These are phyloP conservation scores for Tapirus terrestris DNA, from an alignment of 2,113 vertebrate genomes.

Conservation along the genomic window DNA sequence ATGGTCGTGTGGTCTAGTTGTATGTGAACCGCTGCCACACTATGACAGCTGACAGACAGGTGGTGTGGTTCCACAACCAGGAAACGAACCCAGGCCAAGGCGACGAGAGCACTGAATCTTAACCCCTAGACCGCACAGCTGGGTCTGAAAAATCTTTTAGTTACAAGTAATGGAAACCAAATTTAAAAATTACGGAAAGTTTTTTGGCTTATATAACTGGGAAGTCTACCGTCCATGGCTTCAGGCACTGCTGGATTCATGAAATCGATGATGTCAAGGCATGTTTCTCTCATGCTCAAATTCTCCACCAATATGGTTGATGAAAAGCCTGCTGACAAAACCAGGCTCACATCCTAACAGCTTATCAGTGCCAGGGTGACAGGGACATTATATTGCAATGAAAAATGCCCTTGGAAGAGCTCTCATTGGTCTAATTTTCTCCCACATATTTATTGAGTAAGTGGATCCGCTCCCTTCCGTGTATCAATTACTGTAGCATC, in stretches of 20 bases:
- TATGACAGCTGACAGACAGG: too few species aligned
- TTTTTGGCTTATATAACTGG: background rate
- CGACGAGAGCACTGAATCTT: too few species aligned
- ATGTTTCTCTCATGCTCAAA: background rate
- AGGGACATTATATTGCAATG: background rate
- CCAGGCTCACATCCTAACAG: background rate
- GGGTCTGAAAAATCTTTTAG: background rate
- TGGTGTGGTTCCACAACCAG: too few species aligned
- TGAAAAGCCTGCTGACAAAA: background rate
- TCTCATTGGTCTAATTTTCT: background rate
- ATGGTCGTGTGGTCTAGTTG: too few species aligned
- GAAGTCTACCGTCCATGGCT: background rate
- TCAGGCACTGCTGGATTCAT: background rate
- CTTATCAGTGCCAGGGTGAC: background rate
- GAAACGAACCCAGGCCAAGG: too few species aligned
- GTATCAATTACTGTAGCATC: background rate
- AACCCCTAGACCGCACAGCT: too few species aligned
- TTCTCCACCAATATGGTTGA: background rate
- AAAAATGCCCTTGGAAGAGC: background rate
- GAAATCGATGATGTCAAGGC: background rate
- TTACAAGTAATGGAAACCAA: background rate
- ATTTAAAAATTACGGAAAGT: background rate
- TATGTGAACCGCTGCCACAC: too few species aligned
- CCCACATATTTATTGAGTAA: background rate
- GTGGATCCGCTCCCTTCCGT: background rate